Base-by-base conservation (phyloP, 2,888 invertebrate genomes). In the Lycaena phlaeas region DNA sequence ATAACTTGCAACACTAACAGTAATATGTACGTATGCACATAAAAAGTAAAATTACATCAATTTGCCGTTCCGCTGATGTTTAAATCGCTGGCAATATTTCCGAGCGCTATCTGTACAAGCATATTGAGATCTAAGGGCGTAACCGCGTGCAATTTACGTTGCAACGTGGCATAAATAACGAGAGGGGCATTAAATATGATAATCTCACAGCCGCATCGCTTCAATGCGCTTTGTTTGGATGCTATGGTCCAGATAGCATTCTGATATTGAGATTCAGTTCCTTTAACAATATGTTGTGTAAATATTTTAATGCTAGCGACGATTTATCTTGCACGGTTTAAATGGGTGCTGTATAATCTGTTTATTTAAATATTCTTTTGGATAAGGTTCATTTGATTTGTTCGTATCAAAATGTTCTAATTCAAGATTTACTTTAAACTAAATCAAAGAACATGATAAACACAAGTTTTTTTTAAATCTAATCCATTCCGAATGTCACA, bases 111-210 rank as follows among this genome's bases (percentile, higher is more conserved):
- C 68, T 50, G 54, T 44, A 42, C 58, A 56, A 55, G 59, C 65
- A 61, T 68, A 70, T 67, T 65, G 67, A 72, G 72, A 70, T 71
- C 72, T 70, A 61, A 61, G 64, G 72, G 73, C 70, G 73, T 64
- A 59, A 56, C 68, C 57, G 49, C 42, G 45, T 51, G 61, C 65
- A 67, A 66, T 69, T 70, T 66, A 69, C 64, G 64, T 62, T 59
- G 64, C 64, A 59, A 54, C 57, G 54, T 54, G 52, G 60, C 61
- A 59, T 62, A 60, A 64, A 62, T 59, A 61, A 58, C 57, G 48
- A 49, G 50, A 49, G 49, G 51, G 50, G 57, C 62, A 69, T 70
- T 68, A 67, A 70, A 64, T 66, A 70, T 65, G 69, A 68, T 70
- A 69, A 71, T 68, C 64, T 63, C 51, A 52, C 48, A 45, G 53